phyloP scores from a whole-genome alignment of 1,140 invertebrate species.

The Ephestia elutella region DNA sequence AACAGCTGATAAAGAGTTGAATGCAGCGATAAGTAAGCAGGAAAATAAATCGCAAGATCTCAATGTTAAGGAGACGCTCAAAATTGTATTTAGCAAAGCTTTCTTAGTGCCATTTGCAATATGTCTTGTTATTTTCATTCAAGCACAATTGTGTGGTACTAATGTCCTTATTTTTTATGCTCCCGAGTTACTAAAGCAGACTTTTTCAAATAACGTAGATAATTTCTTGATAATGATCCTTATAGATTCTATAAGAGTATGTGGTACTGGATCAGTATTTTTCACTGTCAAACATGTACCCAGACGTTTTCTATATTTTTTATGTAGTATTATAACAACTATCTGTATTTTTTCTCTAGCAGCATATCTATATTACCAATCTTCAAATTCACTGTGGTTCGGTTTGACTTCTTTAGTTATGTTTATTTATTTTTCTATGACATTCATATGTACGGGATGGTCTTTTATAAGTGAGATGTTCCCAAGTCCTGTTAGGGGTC shows the following conservation, averaged over 20 bases:
- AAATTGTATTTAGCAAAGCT: conserved; percentile 19
- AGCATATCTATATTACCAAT: conserved; percentile 27
- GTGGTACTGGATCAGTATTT: conserved; percentile 15
- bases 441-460: conserved; percentile 35
- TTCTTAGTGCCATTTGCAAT: conserved; percentile 32
- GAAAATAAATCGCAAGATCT: conserved; percentile 21
- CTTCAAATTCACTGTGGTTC: conserved; percentile 32
- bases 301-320: conserved; percentile 15
- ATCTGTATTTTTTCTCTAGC: conserved; percentile 30
- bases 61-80: conserved; percentile 19
- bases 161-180: conserved; percentile 45
- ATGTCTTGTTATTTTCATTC: conserved; percentile 18
- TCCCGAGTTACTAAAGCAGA: conserved; percentile 34
- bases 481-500: conserved; percentile 42
- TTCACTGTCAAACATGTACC: not conserved
- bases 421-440: conserved; percentile 33
- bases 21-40: conserved; percentile 28
- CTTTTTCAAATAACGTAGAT: conserved; percentile 35
- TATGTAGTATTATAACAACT: conserved; percentile 28
- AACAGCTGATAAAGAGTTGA: conserved; percentile 31
- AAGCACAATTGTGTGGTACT: conserved; percentile 39
- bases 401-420: conserved; percentile 33
- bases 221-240: conserved; percentile 35
- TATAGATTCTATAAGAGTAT: conserved; percentile 28
- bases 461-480: conserved; percentile 55